Evolutionary conservation across 23 tunicate genomes (phyloP).

Genomic region (Trididemnum miniatum): DNA sequence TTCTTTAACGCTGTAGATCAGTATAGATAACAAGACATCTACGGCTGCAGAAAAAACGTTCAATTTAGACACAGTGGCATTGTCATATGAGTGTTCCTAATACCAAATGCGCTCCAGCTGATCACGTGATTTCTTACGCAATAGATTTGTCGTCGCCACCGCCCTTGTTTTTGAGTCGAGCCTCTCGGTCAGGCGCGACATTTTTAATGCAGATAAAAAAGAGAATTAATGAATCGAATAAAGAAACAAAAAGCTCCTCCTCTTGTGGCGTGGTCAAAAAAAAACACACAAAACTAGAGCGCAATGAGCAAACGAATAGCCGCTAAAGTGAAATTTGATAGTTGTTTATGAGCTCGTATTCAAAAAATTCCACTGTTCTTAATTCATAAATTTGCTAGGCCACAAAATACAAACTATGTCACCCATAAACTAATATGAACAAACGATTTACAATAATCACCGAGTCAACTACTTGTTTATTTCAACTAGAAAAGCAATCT

Average conservation of each 20-base stretch:
- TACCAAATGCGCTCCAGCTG: too few species aligned
- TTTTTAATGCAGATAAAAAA: not conserved
- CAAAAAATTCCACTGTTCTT: not conserved
- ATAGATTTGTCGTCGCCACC: not conserved
- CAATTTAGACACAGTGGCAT: too few species aligned
- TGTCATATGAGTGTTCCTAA: too few species aligned
- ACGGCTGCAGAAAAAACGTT: too few species aligned
- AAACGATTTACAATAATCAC: too few species aligned
- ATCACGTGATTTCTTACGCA: not conserved
- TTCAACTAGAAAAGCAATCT: too few species aligned
- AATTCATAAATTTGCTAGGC: not conserved
- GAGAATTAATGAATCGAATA: not conserved
- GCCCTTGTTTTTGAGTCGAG: constrained; percentile 8
- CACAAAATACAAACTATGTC: too few species aligned
- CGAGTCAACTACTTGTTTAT: too few species aligned
- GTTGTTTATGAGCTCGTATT: constrained; percentile 13
- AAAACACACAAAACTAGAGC: not conserved
- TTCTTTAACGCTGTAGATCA: too few species aligned
- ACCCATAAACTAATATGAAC: too few species aligned
- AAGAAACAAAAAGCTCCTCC: not conserved
- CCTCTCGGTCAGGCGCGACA: too few species aligned
- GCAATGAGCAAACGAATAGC: not conserved
- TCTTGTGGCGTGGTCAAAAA: not conserved
- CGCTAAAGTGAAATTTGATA: constrained; percentile 15
- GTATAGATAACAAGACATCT: too few species aligned